Base-by-base conservation (phyloP, 2,113 vertebrate species). In the Oryzias curvinotus region DNA sequence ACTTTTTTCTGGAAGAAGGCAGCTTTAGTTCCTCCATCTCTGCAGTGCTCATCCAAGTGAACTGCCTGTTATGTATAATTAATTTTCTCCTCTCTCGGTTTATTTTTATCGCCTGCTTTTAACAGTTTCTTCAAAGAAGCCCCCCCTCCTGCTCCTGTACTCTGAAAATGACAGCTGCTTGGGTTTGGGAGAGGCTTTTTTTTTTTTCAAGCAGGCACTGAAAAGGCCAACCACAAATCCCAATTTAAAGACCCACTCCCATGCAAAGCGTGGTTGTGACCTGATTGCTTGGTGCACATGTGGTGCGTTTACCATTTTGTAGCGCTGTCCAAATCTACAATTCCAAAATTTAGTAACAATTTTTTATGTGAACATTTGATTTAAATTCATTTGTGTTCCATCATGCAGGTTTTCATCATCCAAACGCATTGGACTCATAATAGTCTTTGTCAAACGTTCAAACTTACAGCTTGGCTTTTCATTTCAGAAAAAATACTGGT, bases 61-160 rank as follows among this genome's bases (percentile, higher is more conserved):
- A 85, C 82, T 85, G 78, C 85, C 85, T 87, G 88, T 85, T 86
- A 87, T 90, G 83, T 89, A 87, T 91, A 90, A 91, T 90, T 90
- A 86, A 91, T 90, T 83, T 86, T 83, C 74, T 81, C 79, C 75
- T 83, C 83, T 88, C 87, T 75, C 66, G 53, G 82, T 85, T 85
- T 89, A 87, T 90, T 91, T 90, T 91, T 92, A 88, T 88, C 87
- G 57, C 72, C 71, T 73, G 84, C 82, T 90, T 91, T 90, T 87
- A 87, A 85, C 77, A 72, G 68, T 88, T 90, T 81, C 83, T 90
- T 89, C 86, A 89, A 85, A 88, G 83, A 71, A 65, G 78, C 82
- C 82, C 77, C 85, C 75, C 85, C 21, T 23, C 85, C 82, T 61
- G 23, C 79, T 73, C 75, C 75, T 50, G 41, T 87, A 80, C 80